phyloP scores from a whole-genome alignment of 1,140 invertebrate species.

The Diorhabda elongata region DNA sequence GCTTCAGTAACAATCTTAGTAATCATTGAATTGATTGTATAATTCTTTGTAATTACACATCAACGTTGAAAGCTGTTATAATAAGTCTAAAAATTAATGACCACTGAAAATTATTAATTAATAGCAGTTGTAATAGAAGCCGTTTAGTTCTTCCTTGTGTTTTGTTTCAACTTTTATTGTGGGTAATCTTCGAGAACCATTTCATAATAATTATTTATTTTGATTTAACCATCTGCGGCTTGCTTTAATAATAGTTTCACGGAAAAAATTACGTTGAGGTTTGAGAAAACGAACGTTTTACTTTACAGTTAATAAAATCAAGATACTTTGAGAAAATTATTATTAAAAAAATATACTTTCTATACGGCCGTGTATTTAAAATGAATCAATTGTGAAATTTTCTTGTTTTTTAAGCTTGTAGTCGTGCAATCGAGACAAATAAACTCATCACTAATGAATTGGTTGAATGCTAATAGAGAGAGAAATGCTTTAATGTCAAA shows the following conservation, averaged over 20 bases:
- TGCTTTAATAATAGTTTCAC: neutral
- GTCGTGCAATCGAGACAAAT: no score
- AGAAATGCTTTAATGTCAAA: no score
- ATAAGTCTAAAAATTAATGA: neutral
- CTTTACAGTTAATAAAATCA: neutral
- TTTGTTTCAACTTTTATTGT: neutral
- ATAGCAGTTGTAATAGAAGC: neutral
- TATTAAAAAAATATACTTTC: neutral
- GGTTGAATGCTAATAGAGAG: no score
- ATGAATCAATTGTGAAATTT: no score
- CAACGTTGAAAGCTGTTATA: neutral
- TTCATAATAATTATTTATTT: conserved; percentile 3
- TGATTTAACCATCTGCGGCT: neutral
- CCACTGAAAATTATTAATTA: neutral
- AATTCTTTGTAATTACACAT: neutral
- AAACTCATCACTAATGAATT: no score
- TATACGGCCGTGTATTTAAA: no score
- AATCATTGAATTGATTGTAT: neutral
- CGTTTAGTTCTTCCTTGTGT: neutral
- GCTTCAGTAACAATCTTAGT: neutral
- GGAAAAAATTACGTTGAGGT: neutral
- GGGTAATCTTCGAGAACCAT: conserved; percentile 1
- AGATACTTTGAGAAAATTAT: neutral
- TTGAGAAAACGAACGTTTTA: neutral
- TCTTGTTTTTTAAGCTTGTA: no score